phyloP scores from a whole-genome alignment of 2,797 vertebrate species.

The Telmatherina bonti region DNA sequence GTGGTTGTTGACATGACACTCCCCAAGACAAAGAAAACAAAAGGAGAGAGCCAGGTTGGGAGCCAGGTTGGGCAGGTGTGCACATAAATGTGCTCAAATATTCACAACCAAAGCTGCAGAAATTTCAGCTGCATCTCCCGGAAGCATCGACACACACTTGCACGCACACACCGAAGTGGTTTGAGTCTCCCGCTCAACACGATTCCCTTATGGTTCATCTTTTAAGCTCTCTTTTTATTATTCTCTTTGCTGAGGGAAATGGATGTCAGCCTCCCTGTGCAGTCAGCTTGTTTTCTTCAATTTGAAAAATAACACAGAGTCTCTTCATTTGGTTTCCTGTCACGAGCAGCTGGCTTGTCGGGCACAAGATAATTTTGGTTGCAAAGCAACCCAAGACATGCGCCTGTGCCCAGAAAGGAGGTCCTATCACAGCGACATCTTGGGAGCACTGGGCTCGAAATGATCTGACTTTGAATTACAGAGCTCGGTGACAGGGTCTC shows the following conservation, averaged over 20 bases:
- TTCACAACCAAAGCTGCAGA: constrained; percentile 2
- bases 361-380: constrained; percentile 10
- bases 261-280: not conserved
- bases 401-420: constrained; percentile 11
- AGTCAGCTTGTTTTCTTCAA: constrained; percentile 19
- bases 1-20: constrained; percentile 24
- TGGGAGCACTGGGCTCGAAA: constrained; percentile 26
- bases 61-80: not conserved
- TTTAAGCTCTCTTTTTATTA: constrained; percentile 57
- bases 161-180: constrained; percentile 9
- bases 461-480: constrained; percentile 61
- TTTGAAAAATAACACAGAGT: constrained; percentile 12
- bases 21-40: not conserved
- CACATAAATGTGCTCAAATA: constrained; percentile 15
- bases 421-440: constrained; percentile 40
- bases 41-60: not conserved
- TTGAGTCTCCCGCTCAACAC: constrained; percentile 47
- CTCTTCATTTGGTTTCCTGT: constrained; percentile 47
- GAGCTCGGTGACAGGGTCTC: constrained; percentile 56
- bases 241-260: constrained; percentile 30
- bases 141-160: not conserved
- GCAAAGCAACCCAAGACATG: constrained; percentile 35
- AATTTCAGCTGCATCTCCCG: constrained; percentile 24
- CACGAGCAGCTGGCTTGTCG: constrained; percentile 10
- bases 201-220: constrained; percentile 41